A percentile compares a stretch with the other conserved stretches of the same genome.
Conservation (phyloP, 2,113 vertebrate species). For the Canis aureus region DNA sequence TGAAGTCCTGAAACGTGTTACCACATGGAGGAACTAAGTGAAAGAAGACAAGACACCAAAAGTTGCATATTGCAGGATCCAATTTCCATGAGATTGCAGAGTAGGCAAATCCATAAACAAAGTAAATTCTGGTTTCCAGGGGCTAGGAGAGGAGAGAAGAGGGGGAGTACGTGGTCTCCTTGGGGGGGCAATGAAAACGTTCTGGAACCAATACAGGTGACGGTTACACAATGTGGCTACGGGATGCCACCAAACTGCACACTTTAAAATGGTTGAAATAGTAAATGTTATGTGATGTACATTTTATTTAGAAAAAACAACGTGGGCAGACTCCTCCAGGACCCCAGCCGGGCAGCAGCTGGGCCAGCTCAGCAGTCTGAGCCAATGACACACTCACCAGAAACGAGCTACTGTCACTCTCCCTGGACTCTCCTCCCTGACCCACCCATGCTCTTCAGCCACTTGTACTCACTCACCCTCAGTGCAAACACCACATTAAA, state of each 20-base stretch:
- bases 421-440: background rate
- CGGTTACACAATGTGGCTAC: background rate
- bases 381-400: rapidly evolving
- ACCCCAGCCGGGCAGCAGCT: background rate
- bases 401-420: background rate
- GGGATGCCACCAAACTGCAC: background rate
- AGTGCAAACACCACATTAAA: conserved; percentile 99
- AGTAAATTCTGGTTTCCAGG: background rate
- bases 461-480: conserved; percentile 90
- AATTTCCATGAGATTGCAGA: background rate
- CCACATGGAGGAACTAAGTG: background rate
- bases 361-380: background rate
- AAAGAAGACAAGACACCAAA: background rate
- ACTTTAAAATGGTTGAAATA: background rate
- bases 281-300: background rate
- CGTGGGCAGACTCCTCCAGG: background rate
- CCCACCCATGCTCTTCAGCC: background rate
- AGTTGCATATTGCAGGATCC: background rate
- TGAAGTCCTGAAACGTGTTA: background rate
- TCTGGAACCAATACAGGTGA: background rate
- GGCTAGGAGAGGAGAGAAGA: background rate
- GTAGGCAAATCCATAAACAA: background rate
- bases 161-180: background rate
- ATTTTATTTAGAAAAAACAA: background rate
- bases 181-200: background rate